Conservation (phyloP, 2,888 invertebrate species). For the Unio delphinus region DNA sequence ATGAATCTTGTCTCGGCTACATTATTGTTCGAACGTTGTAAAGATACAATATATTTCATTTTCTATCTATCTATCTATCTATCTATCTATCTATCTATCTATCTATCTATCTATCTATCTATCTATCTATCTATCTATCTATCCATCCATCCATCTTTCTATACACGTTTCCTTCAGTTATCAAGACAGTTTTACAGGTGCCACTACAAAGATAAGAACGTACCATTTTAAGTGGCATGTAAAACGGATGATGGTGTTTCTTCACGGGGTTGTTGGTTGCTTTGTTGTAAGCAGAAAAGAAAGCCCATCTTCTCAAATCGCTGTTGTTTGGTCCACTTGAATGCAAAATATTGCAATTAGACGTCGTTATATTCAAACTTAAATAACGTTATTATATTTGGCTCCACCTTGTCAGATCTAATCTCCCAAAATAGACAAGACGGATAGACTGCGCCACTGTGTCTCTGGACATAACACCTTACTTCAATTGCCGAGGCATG, state of each 20-base stretch:
- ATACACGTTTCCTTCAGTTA: background rate
- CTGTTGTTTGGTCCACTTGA: slow-evolving; percentile 60
- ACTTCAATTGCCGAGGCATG: no score
- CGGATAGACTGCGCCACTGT: no score
- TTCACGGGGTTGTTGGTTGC: slow-evolving; percentile 62
- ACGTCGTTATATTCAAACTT: background rate
- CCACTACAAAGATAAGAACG: background rate
- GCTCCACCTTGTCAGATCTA: background rate
- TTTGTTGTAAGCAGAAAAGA: slow-evolving; percentile 61
- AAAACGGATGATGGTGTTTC: slow-evolving; percentile 63
- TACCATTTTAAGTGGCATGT: slow-evolving; percentile 62
- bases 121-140: no score
- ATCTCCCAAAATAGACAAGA: no score
- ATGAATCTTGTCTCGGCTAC: no score
- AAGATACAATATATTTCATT: no score
- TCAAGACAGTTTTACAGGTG: background rate
- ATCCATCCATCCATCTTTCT: no score
- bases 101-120: no score
- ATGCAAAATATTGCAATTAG: slow-evolving; percentile 57
- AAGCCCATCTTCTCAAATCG: slow-evolving; percentile 63
- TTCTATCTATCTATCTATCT: no score
- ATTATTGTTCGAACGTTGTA: no score
- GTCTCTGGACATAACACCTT: no score
- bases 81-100: no score
- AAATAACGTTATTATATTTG: background rate